These are phyloP conservation scores for Eupeodes corollae DNA, from an alignment of 1,140 invertebrate genomes.

Conservation along the genomic window DNA sequence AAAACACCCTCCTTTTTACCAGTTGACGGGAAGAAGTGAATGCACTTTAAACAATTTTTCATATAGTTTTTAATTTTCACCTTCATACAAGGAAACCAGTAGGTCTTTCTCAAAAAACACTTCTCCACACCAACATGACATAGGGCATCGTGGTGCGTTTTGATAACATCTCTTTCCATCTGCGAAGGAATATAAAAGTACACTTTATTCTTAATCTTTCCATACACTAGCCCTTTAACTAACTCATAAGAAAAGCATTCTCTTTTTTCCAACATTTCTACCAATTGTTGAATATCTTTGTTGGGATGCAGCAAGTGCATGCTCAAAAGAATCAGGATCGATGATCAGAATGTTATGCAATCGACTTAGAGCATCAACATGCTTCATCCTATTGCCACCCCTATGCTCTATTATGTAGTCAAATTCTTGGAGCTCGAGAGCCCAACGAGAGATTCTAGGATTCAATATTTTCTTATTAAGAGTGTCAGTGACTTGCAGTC, in stretches of 20 bases:
- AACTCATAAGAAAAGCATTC: not conserved
- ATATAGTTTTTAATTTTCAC: constrained; percentile 13
- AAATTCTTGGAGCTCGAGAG: constrained; percentile 13
- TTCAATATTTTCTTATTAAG: constrained; percentile 32
- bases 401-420: constrained; percentile 15
- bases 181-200: too few species aligned
- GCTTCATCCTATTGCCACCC: constrained; percentile 11
- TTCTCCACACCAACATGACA: too few species aligned
- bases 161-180: too few species aligned
- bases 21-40: constrained; percentile 8
- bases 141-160: too few species aligned
- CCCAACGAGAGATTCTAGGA: constrained; percentile 17
- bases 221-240: too few species aligned
- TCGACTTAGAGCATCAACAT: constrained; percentile 13
- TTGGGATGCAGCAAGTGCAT: not conserved
- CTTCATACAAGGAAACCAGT: constrained; percentile 19
- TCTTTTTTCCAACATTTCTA: not conserved
- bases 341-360: not conserved
- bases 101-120: constrained; percentile 6
- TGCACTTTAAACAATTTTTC: too few species aligned
- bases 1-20: constrained; percentile 16
- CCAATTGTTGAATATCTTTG: not conserved
- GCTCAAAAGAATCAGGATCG: too few species aligned
- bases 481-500: too few species aligned
- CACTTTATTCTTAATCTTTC: too few species aligned